Conservation (phyloP, 2,888 invertebrate genomes). For the Pterostichus madidus region DNA sequence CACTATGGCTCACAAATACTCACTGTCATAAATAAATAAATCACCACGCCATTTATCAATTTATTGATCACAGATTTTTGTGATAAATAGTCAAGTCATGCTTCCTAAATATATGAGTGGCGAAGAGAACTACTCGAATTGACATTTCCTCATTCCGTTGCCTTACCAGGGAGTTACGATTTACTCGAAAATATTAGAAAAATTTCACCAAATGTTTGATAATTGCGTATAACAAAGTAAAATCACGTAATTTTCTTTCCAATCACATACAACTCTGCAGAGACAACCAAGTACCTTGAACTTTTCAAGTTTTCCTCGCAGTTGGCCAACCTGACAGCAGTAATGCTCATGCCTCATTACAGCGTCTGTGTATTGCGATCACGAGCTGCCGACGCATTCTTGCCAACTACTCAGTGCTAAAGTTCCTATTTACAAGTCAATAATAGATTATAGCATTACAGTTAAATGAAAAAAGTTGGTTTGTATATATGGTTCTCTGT, state of each 20-base stretch:
- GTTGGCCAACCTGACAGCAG: conserved; percentile 23
- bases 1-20: too few species aligned
- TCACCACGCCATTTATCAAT: too few species aligned
- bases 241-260: not conserved
- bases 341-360: conserved; percentile 32
- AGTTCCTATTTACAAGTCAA: not conserved
- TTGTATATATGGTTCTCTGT: not conserved
- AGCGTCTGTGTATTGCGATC: conserved; percentile 42
- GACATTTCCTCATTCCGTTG: too few species aligned
- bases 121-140: too few species aligned
- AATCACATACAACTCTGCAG: conserved; percentile 1
- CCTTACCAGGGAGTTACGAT: too few species aligned
- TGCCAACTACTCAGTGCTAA: conserved; percentile 4
- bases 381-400: conserved; percentile 44
- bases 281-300: conserved; percentile 35
- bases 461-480: not conserved
- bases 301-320: conserved; percentile 33
- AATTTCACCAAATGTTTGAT: too few species aligned
- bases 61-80: too few species aligned
- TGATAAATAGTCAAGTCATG: too few species aligned
- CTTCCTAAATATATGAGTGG: too few species aligned
- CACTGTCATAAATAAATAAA: too few species aligned
- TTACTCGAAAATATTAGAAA: too few species aligned
- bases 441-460: too few species aligned
- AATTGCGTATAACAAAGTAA: conserved; percentile 7